Percentiles rank a stretch among this genome's conserved stretches.
phyloP scores from a whole-genome alignment of 1,140 invertebrate species.

The Bilobella aurantiaca region DNA sequence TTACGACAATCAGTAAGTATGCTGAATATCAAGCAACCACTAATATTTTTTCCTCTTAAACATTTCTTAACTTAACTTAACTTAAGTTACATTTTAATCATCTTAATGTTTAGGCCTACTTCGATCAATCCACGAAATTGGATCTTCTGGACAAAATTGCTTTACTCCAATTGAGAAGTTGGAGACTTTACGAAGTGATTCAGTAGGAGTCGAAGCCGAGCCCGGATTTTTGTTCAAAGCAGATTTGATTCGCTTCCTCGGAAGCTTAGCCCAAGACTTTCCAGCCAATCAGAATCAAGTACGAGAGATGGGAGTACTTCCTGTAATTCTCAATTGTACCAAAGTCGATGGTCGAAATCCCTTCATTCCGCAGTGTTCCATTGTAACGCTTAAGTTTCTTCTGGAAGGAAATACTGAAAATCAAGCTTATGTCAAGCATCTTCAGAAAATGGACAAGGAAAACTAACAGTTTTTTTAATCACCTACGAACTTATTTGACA shows the following conservation, averaged over 20 bases:
- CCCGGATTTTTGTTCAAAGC: slow-evolving; percentile 6
- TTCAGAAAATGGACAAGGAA: slow-evolving; percentile 1
- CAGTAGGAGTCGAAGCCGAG: background rate
- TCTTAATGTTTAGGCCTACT: background rate
- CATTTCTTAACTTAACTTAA: background rate
- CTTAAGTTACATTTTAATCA: background rate
- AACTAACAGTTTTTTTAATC: too few species aligned
- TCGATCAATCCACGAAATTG: slow-evolving; percentile 1
- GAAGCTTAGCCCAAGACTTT: background rate
- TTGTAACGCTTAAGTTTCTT: slow-evolving; percentile 1
- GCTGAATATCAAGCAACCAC: too few species aligned
- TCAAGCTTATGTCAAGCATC: background rate
- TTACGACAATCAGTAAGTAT: background rate
- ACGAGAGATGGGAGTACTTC: background rate
- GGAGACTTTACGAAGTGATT: background rate
- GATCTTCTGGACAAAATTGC: background rate
- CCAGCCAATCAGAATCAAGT: background rate
- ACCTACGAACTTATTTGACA: too few species aligned
- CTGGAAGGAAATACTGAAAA: slow-evolving; percentile 2
- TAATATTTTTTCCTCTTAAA: background rate
- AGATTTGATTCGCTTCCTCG: slow-evolving; percentile 4
- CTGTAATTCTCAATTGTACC: slow-evolving; percentile 4
- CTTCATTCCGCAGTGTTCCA: slow-evolving; percentile 4
- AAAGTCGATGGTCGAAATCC: slow-evolving; percentile 14
- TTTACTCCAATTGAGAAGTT: slow-evolving; percentile 11